Evolutionary conservation across 1,140 invertebrate genomes (phyloP).

Genomic region (Drosophila tristis): DNA sequence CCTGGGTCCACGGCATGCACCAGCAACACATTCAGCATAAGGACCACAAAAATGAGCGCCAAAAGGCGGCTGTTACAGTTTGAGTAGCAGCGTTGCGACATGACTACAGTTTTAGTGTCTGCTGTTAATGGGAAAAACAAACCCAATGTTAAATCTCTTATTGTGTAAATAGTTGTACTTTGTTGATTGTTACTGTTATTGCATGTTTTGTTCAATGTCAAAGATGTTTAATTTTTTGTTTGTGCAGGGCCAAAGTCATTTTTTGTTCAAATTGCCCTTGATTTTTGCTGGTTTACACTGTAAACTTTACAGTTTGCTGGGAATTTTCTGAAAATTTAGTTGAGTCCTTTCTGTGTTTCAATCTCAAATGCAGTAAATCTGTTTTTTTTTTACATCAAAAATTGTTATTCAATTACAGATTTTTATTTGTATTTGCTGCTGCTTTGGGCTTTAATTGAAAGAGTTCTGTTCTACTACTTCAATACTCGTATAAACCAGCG

Average conservation of each 20-base stretch:
- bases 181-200: slow-evolving; percentile 18
- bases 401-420: too few species aligned
- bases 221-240: neutral
- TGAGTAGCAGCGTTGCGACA: slow-evolving; percentile 42
- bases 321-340: neutral
- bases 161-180: slow-evolving; percentile 8
- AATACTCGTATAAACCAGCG: neutral
- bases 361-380: too few species aligned
- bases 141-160: slow-evolving; percentile 20
- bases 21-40: slow-evolving; percentile 6
- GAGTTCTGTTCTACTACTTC: too few species aligned
- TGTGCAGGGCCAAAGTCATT: slow-evolving; percentile 21
- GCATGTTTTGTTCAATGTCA: neutral
- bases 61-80: slow-evolving; percentile 46
- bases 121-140: slow-evolving; percentile 49
- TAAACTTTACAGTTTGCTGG: neutral
- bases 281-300: slow-evolving; percentile 4
- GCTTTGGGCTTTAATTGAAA: too few species aligned
- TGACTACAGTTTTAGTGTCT: slow-evolving; percentile 18
- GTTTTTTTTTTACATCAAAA: too few species aligned
- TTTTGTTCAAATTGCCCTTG: slow-evolving; percentile 19
- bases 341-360: too few species aligned
- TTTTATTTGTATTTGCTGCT: too few species aligned
- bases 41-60: neutral
- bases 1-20: slow-evolving; percentile 34